Conservation (phyloP, 2,113 vertebrate species). For the Macroglossus sobrinus region DNA sequence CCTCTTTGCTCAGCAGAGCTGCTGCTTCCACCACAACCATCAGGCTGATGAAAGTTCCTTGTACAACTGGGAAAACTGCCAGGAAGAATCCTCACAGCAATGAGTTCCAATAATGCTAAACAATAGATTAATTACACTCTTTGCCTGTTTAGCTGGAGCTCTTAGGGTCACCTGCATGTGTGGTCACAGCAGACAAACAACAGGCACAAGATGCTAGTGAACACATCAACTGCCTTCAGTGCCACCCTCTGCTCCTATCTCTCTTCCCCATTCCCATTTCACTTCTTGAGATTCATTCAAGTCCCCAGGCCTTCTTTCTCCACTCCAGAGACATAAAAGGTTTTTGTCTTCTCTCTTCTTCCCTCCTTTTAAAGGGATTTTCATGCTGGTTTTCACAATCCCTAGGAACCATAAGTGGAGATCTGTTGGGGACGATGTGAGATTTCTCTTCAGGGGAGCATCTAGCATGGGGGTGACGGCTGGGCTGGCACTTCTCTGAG, state of each 20-base stretch:
- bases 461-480: constrained; percentile 22
- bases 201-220: constrained; percentile 53
- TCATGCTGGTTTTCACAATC: constrained; percentile 31
- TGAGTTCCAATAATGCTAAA: constrained; percentile 66
- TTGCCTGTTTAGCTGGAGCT: constrained; percentile 29
- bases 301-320: neutral
- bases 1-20: neutral
- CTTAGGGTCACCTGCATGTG: neutral
- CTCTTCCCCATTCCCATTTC: too few relatives aligned
- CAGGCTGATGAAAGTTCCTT: constrained; percentile 12
- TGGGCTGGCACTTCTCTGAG: constrained; percentile 52
- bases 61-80: constrained; percentile 51
- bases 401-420: neutral
- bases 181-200: constrained; percentile 61
- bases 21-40: constrained; percentile 5
- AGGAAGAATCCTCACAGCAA: constrained; percentile 8
- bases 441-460: constrained; percentile 37
- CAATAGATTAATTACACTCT: constrained; percentile 50
- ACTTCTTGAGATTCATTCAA: neutral
- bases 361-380: neutral
- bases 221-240: neutral
- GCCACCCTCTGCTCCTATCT: neutral
- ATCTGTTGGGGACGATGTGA: neutral
- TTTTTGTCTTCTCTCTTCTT: constrained; percentile 42
- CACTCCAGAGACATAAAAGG: neutral